phyloP scores from a whole-genome alignment of 1,140 invertebrate species.

The Drosophila lowei region DNA sequence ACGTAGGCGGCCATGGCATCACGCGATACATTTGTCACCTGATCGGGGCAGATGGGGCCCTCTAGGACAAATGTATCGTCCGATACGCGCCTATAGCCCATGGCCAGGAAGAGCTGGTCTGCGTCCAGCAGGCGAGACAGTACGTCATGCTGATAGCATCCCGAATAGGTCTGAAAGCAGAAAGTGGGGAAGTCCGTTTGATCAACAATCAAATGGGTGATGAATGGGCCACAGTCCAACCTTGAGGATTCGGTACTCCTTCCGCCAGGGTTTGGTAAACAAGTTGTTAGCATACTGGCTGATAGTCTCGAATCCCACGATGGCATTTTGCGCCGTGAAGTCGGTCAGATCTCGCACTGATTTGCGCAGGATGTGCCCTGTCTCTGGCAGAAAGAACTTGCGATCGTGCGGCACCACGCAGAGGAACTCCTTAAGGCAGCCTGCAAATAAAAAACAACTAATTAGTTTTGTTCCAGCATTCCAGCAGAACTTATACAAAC shows the following conservation, averaged over 20 bases:
- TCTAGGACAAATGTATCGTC: constrained; percentile 85
- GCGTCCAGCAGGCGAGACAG: constrained; percentile 90
- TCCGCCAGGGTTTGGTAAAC: constrained; percentile 93
- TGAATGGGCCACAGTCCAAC: constrained; percentile 83
- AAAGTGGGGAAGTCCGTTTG: background rate
- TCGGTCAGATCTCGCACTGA: constrained; percentile 87
- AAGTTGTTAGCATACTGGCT: constrained; percentile 93
- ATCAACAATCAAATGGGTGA: background rate
- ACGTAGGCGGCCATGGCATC: constrained; percentile 94
- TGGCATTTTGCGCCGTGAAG: constrained; percentile 91
- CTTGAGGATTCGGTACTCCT: constrained; percentile 91
- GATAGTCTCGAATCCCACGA: constrained; percentile 91
- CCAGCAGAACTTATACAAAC: constrained; percentile 81
- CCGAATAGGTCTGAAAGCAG: constrained; percentile 89
- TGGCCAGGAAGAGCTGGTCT: constrained; percentile 89
- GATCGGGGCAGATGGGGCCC: constrained; percentile 91
- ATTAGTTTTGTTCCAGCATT: background rate
- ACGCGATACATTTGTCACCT: constrained; percentile 89
- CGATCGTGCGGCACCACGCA: constrained; percentile 90
- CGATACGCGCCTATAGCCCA: constrained; percentile 89
- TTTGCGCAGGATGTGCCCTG: constrained; percentile 88
- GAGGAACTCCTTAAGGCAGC: constrained; percentile 90
- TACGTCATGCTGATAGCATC: constrained; percentile 94
- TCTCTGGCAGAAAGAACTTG: constrained; percentile 90
- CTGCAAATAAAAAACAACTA: constrained; percentile 80